Percentiles rank a stretch among this genome's conserved stretches.
Evolutionary conservation across 2,113 vertebrate genomes (phyloP).

Genomic region (Carassius carassius): DNA sequence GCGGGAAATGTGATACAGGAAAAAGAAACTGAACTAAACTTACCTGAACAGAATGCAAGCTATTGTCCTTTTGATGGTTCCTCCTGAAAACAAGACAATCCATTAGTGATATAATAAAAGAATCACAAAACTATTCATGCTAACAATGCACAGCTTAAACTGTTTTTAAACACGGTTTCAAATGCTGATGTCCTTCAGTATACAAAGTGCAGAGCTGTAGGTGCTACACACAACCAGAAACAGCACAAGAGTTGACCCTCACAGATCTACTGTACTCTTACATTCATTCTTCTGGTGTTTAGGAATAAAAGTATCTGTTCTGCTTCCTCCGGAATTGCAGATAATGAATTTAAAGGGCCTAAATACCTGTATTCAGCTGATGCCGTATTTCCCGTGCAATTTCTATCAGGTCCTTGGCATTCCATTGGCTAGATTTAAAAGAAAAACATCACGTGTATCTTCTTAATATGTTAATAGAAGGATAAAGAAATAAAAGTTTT

Average conservation of each 20-base stretch:
- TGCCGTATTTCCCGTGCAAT: slow-evolving; percentile 73
- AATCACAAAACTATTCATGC: neutral
- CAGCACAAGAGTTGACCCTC: neutral
- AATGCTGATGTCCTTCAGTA: neutral
- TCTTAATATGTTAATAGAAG: neutral
- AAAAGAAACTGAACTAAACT: neutral
- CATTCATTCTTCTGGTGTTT: neutral
- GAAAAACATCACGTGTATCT: neutral
- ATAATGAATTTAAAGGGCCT: neutral
- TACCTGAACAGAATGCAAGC: neutral
- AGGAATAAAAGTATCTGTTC: neutral
- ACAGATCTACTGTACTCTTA: neutral
- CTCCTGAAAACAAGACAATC: neutral
- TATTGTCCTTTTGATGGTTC: neutral
- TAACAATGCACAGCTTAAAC: neutral
- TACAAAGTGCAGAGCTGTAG: neutral
- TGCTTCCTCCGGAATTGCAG: neutral
- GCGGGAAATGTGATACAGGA: neutral
- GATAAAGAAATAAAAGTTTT: neutral
- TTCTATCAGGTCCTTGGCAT: slow-evolving; percentile 68
- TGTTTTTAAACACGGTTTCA: neutral
- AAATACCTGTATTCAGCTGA: slow-evolving; percentile 75
- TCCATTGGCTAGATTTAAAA: slow-evolving; percentile 75
- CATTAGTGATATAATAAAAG: neutral
- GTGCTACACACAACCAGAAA: neutral